phyloP scores from a whole-genome alignment of 2,113 vertebrate genomes.

The Epinephelus cyanopodus region DNA sequence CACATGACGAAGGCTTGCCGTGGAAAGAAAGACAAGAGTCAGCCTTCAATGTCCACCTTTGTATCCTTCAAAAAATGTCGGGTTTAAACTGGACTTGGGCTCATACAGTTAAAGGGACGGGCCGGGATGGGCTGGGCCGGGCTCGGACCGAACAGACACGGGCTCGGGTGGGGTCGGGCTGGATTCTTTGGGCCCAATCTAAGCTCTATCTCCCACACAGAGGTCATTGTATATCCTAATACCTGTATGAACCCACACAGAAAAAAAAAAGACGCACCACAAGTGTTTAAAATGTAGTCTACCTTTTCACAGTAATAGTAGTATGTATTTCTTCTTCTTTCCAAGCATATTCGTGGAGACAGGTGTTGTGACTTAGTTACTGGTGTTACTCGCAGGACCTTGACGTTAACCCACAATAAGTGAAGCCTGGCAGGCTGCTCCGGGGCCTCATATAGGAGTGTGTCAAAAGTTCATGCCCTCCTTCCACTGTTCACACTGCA shows the following conservation, averaged over 20 bases:
- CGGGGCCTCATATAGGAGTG: constrained; percentile 57
- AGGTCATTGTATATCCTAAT: background rate
- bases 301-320: background rate
- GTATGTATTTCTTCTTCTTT: background rate
- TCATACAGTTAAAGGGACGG: too few species aligned
- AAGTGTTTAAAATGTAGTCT: background rate
- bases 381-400: constrained; percentile 5
- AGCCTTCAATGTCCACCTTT: too few species aligned
- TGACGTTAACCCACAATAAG: constrained; percentile 52
- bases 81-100: too few species aligned
- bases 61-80: too few species aligned
- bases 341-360: background rate
- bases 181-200: too few species aligned
- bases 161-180: too few species aligned
- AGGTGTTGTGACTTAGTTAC: constrained; percentile 23
- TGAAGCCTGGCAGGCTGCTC: constrained; percentile 34
- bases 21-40: too few species aligned
- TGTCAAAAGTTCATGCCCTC: constrained; percentile 87
- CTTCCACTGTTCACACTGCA: constrained; percentile 87
- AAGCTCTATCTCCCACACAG: too few species aligned
- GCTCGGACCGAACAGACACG: too few species aligned
- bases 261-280: background rate
- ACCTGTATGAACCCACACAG: background rate
- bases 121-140: too few species aligned
- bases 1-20: too few species aligned